phyloP scores from a whole-genome alignment of 2,888 invertebrate species.

The Penaeus monodon region DNA sequence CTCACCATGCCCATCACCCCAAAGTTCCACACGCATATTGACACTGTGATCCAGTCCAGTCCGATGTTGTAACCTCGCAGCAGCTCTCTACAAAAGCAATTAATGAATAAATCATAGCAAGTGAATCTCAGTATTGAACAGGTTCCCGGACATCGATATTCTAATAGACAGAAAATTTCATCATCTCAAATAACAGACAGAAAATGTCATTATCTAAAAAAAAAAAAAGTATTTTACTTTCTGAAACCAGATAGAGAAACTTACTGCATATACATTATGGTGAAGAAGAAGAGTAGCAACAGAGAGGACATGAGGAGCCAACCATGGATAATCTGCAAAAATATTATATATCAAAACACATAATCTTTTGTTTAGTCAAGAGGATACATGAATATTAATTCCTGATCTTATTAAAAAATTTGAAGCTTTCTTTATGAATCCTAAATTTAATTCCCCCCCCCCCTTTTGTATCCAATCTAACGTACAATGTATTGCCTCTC shows the following conservation, averaged over 20 bases:
- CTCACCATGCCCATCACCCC: constrained; percentile 97
- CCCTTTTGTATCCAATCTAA: no score
- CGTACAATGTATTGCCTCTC: no score
- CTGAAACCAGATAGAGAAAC: constrained; percentile 70
- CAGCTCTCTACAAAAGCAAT: constrained; percentile 79
- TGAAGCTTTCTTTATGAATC: no score
- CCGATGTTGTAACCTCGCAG: constrained; percentile 94
- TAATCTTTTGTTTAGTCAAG: no score
- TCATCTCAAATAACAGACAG: no score
- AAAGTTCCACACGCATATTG: constrained; percentile 96
- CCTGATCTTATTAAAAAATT: no score
- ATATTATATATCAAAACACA: neutral
- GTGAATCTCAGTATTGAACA: neutral
- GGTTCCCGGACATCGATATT: neutral
- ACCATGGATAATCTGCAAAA: constrained; percentile 82
- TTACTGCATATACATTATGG: constrained; percentile 94
- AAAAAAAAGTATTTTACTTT: no score
- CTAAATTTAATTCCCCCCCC: no score
- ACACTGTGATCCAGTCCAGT: constrained; percentile 91
- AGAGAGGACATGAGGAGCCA: constrained; percentile 97
- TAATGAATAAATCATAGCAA: neutral
- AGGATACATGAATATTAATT: no score
- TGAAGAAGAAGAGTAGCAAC: constrained; percentile 94
- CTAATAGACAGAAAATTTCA: no score
- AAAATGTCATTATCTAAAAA: no score